Percentiles rank a stretch among this genome's conserved stretches.
Conservation (phyloP, 2,888 invertebrate species). For the Diloba caeruleocephala region DNA sequence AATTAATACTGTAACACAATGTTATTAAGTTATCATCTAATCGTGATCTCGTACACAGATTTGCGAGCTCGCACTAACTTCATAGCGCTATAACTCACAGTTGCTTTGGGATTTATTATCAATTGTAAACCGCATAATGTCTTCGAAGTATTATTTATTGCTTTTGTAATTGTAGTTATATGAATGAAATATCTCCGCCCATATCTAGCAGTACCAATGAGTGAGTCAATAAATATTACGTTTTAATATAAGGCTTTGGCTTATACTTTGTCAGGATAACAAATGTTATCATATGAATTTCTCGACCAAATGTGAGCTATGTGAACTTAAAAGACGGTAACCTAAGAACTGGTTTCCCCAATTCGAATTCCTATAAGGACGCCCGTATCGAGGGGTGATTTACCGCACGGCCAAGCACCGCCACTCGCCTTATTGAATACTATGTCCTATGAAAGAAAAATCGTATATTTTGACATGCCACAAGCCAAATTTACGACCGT, state of each 20-base stretch:
- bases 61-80: slow-evolving; percentile 24
- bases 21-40: slow-evolving; percentile 27
- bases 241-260: slow-evolving; percentile 12
- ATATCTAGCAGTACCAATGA: slow-evolving; percentile 4
- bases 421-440: slow-evolving; percentile 82
- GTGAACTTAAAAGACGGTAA: slow-evolving; percentile 38
- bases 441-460: slow-evolving; percentile 81
- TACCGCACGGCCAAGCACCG: slow-evolving; percentile 71
- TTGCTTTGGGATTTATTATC: slow-evolving; percentile 43
- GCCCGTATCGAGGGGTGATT: slow-evolving; percentile 73
- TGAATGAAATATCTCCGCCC: slow-evolving; percentile 10
- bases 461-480: slow-evolving; percentile 82
- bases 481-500: slow-evolving; percentile 78
- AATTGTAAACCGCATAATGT: slow-evolving; percentile 43
- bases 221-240: slow-evolving; percentile 18
- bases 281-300: slow-evolving; percentile 31
- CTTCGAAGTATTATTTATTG: slow-evolving; percentile 38
- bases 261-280: slow-evolving; percentile 16
- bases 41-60: slow-evolving; percentile 23
- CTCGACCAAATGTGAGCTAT: slow-evolving; percentile 27
- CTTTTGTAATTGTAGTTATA: slow-evolving; percentile 28
- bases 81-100: slow-evolving; percentile 39
- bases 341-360: slow-evolving; percentile 64
- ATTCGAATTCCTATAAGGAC: slow-evolving; percentile 62
- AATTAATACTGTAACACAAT: slow-evolving; percentile 14